Evolutionary conservation across 92 coral and sea anemone species (phyloP), one percentile per base, ranked within the genome.

Genomic region (Pocillopora grandis): DNA sequence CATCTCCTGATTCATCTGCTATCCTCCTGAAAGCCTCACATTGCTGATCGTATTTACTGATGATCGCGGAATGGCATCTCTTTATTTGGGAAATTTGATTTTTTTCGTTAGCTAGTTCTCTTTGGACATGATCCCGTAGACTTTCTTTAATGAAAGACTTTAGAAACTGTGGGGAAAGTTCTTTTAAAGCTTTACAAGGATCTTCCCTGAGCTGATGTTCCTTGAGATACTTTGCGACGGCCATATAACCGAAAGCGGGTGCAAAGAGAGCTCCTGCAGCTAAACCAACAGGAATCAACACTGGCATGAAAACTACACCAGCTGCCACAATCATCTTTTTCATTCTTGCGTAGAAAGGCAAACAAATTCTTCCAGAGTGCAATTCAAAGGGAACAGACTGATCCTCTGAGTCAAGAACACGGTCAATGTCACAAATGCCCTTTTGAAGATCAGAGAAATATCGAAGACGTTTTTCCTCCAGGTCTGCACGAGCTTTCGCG

Each of bases 191-290:
- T 52, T 56, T 62, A 42, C 62, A 48, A 31, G 63, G 17, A 23
- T 55, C 16, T 15, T 55, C 37, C 27, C 16, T 23, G 0, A 79
- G 83, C 0, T 65, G 12, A 2, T 13, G 19, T 16, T 79, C 83
- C 14, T n/a, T 66, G 16, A 79, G 62, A 21, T 49, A 16, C 42
- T 52, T 79, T 6, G 65, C 73, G 52, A 55, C 21, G 21, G 27
- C 75, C 21, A 79, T 8, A 11, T 65, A 79, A 5, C 83, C 74
- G 52, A 79, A 49, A 8, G 48, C 83, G 16, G 83, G 74, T 12
- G 83, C 83, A 19, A 74, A 79, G 13, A 79, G 64, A 56, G 66
- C 52, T 55, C 83, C 74, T 14, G 83, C 83, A 5, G 83, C 83
- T 7, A 79, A 21, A 58, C 83, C 83, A 49, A 66, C 33, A n/a